These are phyloP conservation scores for Idaea straminata DNA, from an alignment of 2,888 invertebrate species.

Conservation along the genomic window DNA sequence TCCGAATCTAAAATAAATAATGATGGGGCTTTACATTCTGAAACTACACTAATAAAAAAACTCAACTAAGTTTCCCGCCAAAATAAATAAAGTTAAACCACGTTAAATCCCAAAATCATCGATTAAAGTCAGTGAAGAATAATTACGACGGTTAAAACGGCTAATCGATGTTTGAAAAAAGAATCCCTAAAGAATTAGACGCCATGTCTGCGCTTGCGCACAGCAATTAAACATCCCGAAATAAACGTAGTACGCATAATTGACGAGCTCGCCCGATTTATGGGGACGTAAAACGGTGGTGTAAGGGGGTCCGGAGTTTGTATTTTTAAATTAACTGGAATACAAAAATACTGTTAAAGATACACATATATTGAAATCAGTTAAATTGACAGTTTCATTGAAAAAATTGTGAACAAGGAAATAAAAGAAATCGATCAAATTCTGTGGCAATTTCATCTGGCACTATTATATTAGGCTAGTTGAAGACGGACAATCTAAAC, in stretches of 20 bases:
- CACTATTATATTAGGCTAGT: too few relatives aligned
- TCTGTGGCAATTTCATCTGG: too few relatives aligned
- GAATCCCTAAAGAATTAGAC: slow-evolving; percentile 38
- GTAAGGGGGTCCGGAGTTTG: slow-evolving; percentile 23
- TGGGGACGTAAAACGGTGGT: slow-evolving; percentile 42
- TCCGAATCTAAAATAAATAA: too few relatives aligned
- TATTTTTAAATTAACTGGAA: slow-evolving; percentile 15
- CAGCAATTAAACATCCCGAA: slow-evolving; percentile 70
- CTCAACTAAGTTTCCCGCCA: background rate
- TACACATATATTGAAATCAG: background rate
- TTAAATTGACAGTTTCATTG: too few relatives aligned
- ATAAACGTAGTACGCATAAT: slow-evolving; percentile 65
- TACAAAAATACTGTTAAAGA: background rate
- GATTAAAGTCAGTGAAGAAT: slow-evolving; percentile 27
- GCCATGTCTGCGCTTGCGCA: slow-evolving; percentile 51
- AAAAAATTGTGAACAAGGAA: too few relatives aligned
- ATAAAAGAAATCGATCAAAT: too few relatives aligned
- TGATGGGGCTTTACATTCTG: too few relatives aligned
- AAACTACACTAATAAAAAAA: background rate
- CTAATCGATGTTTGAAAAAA: slow-evolving; percentile 34
- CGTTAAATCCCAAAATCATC: slow-evolving; percentile 6
- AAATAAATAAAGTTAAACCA: background rate
- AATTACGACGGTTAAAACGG: slow-evolving; percentile 30
- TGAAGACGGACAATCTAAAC: too few relatives aligned
- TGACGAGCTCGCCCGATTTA: slow-evolving; percentile 64